Evolutionary conservation across 2,113 vertebrate species (phyloP).

Genomic region (Echinops telfairi): DNA sequence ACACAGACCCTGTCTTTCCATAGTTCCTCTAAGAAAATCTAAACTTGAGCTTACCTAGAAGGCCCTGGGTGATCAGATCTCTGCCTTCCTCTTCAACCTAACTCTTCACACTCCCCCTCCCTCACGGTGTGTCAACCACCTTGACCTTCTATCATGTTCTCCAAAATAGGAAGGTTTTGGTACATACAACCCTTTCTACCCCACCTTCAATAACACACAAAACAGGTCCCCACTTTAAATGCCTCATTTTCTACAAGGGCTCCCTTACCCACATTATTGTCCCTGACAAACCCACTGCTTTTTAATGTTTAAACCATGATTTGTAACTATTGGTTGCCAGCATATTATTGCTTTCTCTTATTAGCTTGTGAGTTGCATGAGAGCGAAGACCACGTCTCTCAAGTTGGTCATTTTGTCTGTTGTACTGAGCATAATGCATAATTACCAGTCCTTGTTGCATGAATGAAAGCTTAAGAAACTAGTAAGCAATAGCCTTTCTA

Average conservation of each 20-base stretch:
- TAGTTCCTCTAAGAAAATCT: slow-evolving; percentile 52
- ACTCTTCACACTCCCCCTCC: neutral
- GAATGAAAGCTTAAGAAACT: too few species aligned
- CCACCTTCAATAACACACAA: slow-evolving; percentile 1
- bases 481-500: too few species aligned
- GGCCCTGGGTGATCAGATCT: neutral
- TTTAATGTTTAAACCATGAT: too few species aligned
- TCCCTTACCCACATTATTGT: neutral
- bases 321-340: too few species aligned
- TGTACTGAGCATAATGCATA: too few species aligned
- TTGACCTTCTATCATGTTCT: neutral
- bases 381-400: too few species aligned
- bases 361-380: too few species aligned
- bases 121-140: neutral
- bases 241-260: neutral
- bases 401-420: too few species aligned
- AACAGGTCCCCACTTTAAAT: slow-evolving; percentile 38
- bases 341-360: too few species aligned
- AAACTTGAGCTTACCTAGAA: slow-evolving; percentile 2
- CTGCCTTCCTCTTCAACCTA: neutral
- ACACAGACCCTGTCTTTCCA: neutral
- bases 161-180: neutral
- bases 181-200: neutral
- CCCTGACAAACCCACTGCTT: too few species aligned
- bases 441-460: too few species aligned